Percentiles rank a stretch among this genome's conserved stretches.
Conservation (phyloP, 30 jellyfish, hydroid and myxozoan species). For the Aurelia aurita region DNA sequence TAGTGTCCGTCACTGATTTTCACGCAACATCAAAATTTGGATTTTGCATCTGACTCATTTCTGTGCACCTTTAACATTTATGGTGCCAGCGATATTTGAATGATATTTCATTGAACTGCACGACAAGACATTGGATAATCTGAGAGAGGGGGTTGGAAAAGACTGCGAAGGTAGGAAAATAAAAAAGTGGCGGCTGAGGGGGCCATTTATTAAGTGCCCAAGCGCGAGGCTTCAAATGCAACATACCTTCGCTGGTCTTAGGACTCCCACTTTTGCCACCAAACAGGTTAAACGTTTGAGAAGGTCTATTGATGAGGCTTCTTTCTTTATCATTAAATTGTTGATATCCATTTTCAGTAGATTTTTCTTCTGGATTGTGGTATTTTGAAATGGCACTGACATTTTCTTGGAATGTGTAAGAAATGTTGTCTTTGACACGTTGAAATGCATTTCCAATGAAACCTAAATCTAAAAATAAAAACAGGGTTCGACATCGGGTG, state of each 20-base stretch:
- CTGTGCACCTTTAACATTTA: too few relatives aligned
- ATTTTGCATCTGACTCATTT: too few relatives aligned
- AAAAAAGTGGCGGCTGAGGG: too few relatives aligned
- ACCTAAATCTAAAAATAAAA: conserved; percentile 2
- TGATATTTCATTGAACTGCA: too few relatives aligned
- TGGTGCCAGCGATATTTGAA: too few relatives aligned
- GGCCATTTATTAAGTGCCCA: too few relatives aligned
- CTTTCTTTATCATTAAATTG: conserved; percentile 25
- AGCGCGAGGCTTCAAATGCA: too few relatives aligned
- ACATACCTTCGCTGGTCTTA: background rate
- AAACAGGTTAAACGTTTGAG: conserved; percentile 31
- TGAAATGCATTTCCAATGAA: conserved; percentile 36
- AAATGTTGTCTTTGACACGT: conserved; percentile 53
- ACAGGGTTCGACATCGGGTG: background rate
- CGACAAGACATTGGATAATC: too few relatives aligned
- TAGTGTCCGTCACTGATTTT: too few relatives aligned
- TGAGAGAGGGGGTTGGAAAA: too few relatives aligned
- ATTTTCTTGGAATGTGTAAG: conserved; percentile 49
- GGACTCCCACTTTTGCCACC: background rate
- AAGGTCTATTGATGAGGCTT: conserved; percentile 37
- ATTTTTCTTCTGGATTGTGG: conserved; percentile 1
- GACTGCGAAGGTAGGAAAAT: too few relatives aligned
- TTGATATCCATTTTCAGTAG: background rate
- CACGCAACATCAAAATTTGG: too few relatives aligned
- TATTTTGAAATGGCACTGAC: conserved; percentile 32